Conservation (phyloP, 2,113 vertebrate genomes). For the Melanotaenia duboulayi region DNA sequence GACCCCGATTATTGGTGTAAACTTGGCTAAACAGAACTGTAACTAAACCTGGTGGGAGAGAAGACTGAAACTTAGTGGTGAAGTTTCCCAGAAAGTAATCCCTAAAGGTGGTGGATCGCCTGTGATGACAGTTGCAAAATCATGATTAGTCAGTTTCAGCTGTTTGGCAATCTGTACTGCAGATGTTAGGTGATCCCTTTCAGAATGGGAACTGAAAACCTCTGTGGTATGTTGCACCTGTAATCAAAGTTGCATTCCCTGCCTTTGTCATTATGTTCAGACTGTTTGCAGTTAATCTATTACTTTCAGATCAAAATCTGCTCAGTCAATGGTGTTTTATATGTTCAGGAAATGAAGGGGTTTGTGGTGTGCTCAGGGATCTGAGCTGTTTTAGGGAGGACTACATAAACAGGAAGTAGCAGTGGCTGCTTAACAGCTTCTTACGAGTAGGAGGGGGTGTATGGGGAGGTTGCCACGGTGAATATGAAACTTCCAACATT, state of each 20-base stretch:
- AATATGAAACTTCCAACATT: constrained; percentile 44
- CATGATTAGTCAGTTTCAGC: constrained; percentile 24
- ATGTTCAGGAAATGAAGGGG: constrained; percentile 42
- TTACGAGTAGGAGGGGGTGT: neutral
- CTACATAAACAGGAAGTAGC: constrained; percentile 70
- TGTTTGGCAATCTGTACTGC: constrained; percentile 4
- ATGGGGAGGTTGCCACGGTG: constrained; percentile 3
- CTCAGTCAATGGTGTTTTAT: constrained; percentile 22
- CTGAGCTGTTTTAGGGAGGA: constrained; percentile 39
- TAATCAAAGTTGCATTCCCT: neutral
- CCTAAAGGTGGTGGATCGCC: constrained; percentile 31
- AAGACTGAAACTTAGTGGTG: neutral
- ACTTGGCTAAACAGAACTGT: neutral
- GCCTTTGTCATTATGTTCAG: neutral
- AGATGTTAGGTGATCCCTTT: constrained; percentile 48
- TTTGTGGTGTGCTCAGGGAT: constrained; percentile 42
- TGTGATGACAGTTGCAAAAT: constrained; percentile 4
- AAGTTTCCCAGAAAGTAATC: constrained; percentile 10
- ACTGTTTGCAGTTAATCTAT: neutral
- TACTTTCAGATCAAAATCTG: neutral
- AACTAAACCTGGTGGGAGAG: neutral
- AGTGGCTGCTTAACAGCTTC: constrained; percentile 18
- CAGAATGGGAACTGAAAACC: constrained; percentile 15
- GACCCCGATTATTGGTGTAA: too few species aligned
- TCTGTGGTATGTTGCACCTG: constrained; percentile 16